Evolutionary conservation across 2,888 invertebrate species (phyloP).

Genomic region (Steinernema hermaphroditum): DNA sequence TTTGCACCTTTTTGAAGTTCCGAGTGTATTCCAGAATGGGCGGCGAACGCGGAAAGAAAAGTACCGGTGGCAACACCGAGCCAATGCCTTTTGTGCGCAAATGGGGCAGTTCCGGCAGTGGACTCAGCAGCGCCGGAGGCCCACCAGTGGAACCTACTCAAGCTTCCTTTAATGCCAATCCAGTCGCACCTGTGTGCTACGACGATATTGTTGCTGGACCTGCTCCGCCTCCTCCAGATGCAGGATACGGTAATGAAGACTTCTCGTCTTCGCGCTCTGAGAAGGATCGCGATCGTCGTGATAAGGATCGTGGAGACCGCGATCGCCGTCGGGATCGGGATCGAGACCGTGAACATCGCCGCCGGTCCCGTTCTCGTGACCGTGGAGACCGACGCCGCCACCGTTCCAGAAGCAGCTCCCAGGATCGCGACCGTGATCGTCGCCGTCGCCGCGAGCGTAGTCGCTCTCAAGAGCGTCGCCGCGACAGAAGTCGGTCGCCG

Average conservation of each 20-base stretch:
- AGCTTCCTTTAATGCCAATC: conserved; percentile 13
- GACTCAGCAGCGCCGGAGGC: conserved; percentile 3
- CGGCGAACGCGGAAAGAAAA: not conserved
- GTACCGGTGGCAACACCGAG: conserved; percentile 60
- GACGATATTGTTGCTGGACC: conserved; percentile 32
- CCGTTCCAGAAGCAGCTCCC: too few species aligned
- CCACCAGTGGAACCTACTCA: conserved; percentile 31
- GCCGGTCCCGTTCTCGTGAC: conserved; percentile 24
- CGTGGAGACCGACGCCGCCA: conserved; percentile 28
- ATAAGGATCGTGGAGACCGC: conserved; percentile 35
- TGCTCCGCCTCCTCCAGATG: conserved; percentile 1
- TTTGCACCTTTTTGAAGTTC: not conserved
- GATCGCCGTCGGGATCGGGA: conserved; percentile 18
- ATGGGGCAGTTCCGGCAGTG: conserved; percentile 50
- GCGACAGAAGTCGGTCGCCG: not conserved
- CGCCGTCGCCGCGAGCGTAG: conserved; percentile 12
- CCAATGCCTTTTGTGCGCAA: conserved; percentile 64
- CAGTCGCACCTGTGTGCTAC: not conserved
- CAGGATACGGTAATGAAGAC: not conserved
- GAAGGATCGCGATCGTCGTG: conserved; percentile 41
- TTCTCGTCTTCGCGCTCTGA: conserved; percentile 35
- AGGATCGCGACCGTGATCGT: conserved; percentile 17
- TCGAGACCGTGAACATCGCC: conserved; percentile 31
- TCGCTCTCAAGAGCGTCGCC: conserved; percentile 10
- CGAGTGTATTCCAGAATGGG: not conserved